These are phyloP conservation scores for Rhaphigaster nebulosa DNA, from an alignment of 2,888 invertebrate species.

Conservation along the genomic window DNA sequence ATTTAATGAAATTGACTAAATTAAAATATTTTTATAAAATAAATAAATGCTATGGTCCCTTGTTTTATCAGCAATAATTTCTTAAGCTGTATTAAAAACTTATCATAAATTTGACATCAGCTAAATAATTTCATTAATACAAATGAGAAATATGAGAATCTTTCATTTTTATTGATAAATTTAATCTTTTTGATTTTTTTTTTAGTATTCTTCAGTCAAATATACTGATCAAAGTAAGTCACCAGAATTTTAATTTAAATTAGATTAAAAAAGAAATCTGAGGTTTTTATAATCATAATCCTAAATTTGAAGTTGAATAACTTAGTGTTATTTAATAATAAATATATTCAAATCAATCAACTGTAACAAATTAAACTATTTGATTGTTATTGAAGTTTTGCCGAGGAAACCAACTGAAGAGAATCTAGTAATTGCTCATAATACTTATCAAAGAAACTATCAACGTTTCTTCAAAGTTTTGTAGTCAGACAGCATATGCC, in stretches of 20 bases:
- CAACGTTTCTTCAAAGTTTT: not conserved
- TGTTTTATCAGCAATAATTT: not conserved
- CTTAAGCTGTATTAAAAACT: not conserved
- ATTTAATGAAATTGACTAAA: not conserved
- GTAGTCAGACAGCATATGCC: not conserved
- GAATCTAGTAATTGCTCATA: constrained; percentile 34
- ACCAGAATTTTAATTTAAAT: not conserved
- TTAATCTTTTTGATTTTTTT: not conserved
- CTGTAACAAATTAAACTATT: not conserved
- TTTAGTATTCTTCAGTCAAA: not conserved
- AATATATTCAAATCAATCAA: not conserved
- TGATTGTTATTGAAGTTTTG: not conserved
- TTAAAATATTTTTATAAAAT: not conserved
- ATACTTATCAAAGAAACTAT: not conserved
- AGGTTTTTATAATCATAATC: not conserved
- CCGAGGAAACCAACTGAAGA: not conserved
- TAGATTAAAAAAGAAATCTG: not conserved
- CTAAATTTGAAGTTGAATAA: not conserved
- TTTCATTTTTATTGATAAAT: not conserved
- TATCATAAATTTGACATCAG: no score
- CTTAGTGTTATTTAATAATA: not conserved
- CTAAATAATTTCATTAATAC: no score
- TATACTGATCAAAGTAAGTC: not conserved
- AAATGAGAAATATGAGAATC: no score
- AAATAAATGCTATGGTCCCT: no score